These are phyloP conservation scores for Antrozous pallidus DNA, from an alignment of 2,797 vertebrate species.

Conservation along the genomic window DNA sequence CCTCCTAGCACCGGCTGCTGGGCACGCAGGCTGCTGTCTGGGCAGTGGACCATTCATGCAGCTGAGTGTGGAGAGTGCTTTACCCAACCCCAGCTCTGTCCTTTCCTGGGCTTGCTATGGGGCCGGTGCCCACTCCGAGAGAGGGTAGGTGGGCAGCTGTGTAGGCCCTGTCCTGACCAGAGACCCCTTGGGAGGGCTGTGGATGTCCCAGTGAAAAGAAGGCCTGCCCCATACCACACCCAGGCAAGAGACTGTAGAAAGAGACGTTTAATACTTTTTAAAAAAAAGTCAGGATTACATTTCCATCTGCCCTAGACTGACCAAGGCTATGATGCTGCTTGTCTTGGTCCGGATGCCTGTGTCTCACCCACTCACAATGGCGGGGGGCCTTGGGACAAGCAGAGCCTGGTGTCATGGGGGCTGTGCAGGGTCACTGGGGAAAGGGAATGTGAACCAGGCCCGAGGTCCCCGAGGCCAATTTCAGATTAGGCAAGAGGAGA, in stretches of 20 bases:
- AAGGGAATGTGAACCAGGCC: conserved; percentile 47
- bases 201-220: background rate
- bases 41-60: no score
- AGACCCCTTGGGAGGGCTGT: background rate
- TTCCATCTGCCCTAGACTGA: conserved; percentile 56
- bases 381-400: fast-evolving
- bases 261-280: conserved; percentile 82
- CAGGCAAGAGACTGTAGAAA: conserved; percentile 69
- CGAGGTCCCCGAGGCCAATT: background rate
- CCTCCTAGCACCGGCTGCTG: background rate
- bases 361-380: background rate
- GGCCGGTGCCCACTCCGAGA: background rate
- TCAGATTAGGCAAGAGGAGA: background rate
- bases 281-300: conserved; percentile 75
- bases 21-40: background rate
- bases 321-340: background rate
- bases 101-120: background rate
- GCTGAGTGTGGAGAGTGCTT: background rate
- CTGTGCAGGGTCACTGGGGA: background rate
- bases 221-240: background rate
- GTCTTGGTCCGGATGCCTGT: background rate
- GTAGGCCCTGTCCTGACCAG: background rate
- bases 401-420: background rate
- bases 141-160: no score
- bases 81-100: no score